A percentile compares a stretch with the other conserved stretches of the same genome.
Evolutionary conservation across 2,797 vertebrate genomes (phyloP).

Genomic region (Malacoraja senta): DNA sequence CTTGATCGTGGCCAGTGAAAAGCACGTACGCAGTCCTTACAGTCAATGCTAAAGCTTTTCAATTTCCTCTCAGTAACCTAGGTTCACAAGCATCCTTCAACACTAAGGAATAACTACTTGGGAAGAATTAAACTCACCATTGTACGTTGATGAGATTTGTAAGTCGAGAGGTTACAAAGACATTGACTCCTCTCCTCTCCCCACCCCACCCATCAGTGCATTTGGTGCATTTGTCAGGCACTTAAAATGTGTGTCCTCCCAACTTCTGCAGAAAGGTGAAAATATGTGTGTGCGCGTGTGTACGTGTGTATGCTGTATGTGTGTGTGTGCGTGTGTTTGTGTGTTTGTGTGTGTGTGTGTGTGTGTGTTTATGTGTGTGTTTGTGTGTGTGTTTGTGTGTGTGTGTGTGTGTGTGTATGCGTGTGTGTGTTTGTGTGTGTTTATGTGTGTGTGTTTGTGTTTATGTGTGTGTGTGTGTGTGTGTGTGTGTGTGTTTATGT

Average conservation of each 20-base stretch:
- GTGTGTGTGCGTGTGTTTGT: background rate
- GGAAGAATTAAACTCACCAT: background rate
- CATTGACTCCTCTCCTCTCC: background rate
- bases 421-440: too few relatives aligned
- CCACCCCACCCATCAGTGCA: background rate
- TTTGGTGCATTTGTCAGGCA: background rate
- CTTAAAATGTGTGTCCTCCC: background rate
- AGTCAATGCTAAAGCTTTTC: background rate
- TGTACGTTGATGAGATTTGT: background rate
- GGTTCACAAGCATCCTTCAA: background rate
- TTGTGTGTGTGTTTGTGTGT: too few relatives aligned
- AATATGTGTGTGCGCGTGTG: background rate
- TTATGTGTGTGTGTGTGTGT: too few relatives aligned
- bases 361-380: too few relatives aligned
- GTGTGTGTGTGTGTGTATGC: too few relatives aligned
- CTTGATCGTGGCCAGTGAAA: background rate
- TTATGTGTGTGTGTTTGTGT: too few relatives aligned
- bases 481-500: too few relatives aligned
- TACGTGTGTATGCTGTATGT: background rate
- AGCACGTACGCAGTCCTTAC: background rate
- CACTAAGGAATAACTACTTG: background rate
- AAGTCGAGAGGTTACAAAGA: background rate
- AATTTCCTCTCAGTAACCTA: background rate
- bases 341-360: too few relatives aligned
- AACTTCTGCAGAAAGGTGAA: background rate